Base-by-base conservation (phyloP, 2,113 vertebrate genomes). In the Passer montanus region DNA sequence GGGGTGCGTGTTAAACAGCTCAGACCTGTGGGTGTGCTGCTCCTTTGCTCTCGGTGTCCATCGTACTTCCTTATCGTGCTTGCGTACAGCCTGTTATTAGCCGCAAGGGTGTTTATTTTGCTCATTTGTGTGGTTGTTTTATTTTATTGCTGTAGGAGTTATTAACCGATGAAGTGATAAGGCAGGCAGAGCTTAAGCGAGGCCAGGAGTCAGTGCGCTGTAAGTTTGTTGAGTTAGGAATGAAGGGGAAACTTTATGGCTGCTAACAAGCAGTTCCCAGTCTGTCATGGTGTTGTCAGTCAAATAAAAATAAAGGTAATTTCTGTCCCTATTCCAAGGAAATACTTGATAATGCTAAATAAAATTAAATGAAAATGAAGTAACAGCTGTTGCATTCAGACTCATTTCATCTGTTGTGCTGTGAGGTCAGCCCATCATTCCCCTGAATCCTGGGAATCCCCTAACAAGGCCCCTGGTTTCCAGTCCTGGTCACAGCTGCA, bases 401-500 rank as follows among this genome's bases (percentile, higher is more conserved):
- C 56, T 75, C 0, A 0, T 4, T 58, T 68, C 1, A 2, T 63
- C 8, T 74, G 7, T 18, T 63, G 19, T 77, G 50, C 59, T 39
- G 2, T 35, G 69, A 30, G 21, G 5, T 43, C 56, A 78, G 30
- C 11, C 30, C 14, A 3, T 55, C 16, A 0, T 67, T 77, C 11
- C 39, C 33, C 23, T 55, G 14, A 82, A 44, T 18, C 11, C 6
- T 14, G 21, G 37, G 18, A 47, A 18, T 39, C 43, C 59, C 8
- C 22, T 75, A 2, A n/a, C 22, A 26, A 60, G 9, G 11, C 9
- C 77, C 4, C 50, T 58, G 0, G 10, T 46, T 64, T 33, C 28
- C 50, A 28, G 0, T 37, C 21, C 11, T 35, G 33, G 11, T 72
- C 27, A 11, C 47, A 50, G 31, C 50, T 69, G 49, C 22, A 9